phyloP scores from a whole-genome alignment of 2,797 vertebrate genomes.

The Masticophis lateralis region DNA sequence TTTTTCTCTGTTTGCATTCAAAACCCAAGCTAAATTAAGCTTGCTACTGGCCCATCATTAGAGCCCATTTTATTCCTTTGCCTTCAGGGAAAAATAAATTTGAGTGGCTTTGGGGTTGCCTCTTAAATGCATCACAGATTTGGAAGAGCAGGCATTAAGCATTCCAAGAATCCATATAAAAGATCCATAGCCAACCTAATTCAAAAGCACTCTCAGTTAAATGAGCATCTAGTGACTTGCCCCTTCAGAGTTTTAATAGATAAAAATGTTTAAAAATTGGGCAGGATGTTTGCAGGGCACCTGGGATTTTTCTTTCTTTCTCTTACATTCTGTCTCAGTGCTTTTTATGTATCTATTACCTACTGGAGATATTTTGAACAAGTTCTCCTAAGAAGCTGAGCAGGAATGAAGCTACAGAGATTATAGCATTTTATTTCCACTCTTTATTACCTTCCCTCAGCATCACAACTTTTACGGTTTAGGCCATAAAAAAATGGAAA shows the following conservation, averaged over 20 bases:
- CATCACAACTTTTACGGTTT: slow-evolving; percentile 27
- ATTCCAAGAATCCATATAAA: background rate
- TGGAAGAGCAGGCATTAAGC: background rate
- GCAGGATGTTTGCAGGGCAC: background rate
- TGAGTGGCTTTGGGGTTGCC: no score
- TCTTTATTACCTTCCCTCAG: background rate
- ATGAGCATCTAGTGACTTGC: background rate
- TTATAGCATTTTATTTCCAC: slow-evolving; percentile 22
- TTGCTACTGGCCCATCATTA: background rate
- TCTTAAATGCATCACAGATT: background rate
- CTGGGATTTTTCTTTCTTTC: background rate
- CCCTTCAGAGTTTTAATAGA: background rate
- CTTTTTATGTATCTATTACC: slow-evolving; percentile 25
- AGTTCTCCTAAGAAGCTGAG: slow-evolving; percentile 8
- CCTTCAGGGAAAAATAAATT: background rate
- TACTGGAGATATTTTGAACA: slow-evolving; percentile 8
- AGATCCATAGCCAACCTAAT: background rate
- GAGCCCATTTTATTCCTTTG: background rate
- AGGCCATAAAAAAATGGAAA: slow-evolving; percentile 43
- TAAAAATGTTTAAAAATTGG: slow-evolving; percentile 28
- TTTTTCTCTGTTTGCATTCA: background rate
- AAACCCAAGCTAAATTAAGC: background rate
- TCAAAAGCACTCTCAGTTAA: background rate
- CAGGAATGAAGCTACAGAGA: slow-evolving; percentile 11
- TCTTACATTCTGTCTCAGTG: slow-evolving; percentile 16